A percentile compares a stretch with the other conserved stretches of the same genome.
These are phyloP conservation scores for Ephydatia muelleri DNA, from an alignment of 37 sponge, comb jelly and placozoan species.

Conservation along the genomic window DNA sequence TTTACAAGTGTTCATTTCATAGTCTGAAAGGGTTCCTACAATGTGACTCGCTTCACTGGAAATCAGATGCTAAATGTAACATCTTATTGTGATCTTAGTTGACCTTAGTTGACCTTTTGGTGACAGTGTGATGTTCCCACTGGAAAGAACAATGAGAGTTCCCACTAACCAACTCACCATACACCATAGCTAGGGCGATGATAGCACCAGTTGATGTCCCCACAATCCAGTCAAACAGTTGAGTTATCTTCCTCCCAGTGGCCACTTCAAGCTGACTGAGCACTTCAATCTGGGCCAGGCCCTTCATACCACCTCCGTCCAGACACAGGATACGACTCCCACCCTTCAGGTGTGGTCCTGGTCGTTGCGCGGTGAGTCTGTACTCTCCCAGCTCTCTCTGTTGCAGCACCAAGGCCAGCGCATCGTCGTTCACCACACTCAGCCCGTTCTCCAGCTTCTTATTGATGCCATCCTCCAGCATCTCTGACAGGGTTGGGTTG, in stretches of 20 bases:
- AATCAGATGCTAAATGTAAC: no score
- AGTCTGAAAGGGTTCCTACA: no score
- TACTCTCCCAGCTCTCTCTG: conserved; percentile 15
- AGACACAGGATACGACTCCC: conserved; percentile 14
- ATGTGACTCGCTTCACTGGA: no score
- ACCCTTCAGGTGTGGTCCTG: neutral
- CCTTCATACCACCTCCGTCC: conserved; percentile 18
- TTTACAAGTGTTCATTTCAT: no score
- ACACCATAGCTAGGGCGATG: conserved; percentile 15
- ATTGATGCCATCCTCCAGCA: conserved; percentile 21
- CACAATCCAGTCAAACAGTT: conserved; percentile 34
- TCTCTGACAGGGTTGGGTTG: conserved; percentile 7
- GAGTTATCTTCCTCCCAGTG: conserved; percentile 4
- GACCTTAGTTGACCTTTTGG: conserved; percentile 4
- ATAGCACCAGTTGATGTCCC: conserved; percentile 24
- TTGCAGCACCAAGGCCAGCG: conserved; percentile 22
- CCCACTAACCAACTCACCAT: conserved; percentile 5
- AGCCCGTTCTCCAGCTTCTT: conserved; percentile 7
- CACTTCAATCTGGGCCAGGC: conserved; percentile 18
- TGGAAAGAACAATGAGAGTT: no score
- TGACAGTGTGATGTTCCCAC: conserved; percentile 6
- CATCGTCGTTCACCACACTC: conserved; percentile 19
- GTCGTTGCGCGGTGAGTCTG: neutral
- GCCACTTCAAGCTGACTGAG: conserved; percentile 5
- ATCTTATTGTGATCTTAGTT: neutral